Evolutionary conservation across 2,888 invertebrate genomes (phyloP).

Genomic region (Mechanitis mazaeus): DNA sequence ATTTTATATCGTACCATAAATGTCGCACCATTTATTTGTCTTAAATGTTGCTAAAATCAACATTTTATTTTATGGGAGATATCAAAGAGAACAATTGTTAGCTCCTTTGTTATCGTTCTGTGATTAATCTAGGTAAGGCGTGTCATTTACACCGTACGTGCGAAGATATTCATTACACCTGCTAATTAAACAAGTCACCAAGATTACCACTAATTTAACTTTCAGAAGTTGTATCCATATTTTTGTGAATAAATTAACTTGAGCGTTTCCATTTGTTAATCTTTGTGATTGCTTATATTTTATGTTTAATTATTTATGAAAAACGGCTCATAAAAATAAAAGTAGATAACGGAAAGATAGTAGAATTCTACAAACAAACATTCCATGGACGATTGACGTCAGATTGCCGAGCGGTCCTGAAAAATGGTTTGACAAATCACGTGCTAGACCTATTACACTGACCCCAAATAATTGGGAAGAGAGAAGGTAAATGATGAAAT

Average conservation of each 20-base stretch:
- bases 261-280: conserved; percentile 6
- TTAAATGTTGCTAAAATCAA: conserved; percentile 11
- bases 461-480: too few relatives aligned
- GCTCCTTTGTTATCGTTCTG: conserved; percentile 63
- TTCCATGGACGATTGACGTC: too few relatives aligned
- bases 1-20: conserved; percentile 9
- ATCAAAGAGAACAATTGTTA: conserved; percentile 21
- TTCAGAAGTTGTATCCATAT: conserved; percentile 31
- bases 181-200: conserved; percentile 65
- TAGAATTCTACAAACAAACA: too few relatives aligned
- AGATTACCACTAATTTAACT: conserved; percentile 34
- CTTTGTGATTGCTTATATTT: too few relatives aligned
- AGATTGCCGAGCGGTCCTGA: too few relatives aligned
- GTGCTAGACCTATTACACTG: too few relatives aligned
- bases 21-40: conserved; percentile 12
- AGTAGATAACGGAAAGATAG: too few relatives aligned
- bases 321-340: too few relatives aligned
- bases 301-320: too few relatives aligned
- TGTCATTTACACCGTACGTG: conserved; percentile 69
- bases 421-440: too few relatives aligned
- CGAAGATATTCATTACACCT: conserved; percentile 69
- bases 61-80: conserved; percentile 22
- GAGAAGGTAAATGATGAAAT: too few relatives aligned
- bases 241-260: conserved; percentile 30
- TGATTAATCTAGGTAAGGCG: conserved; percentile 71